Evolutionary conservation across 1,140 invertebrate species (phyloP), one percentile per base, ranked within the genome.

Genomic region (Diabrotica undecimpunctata): DNA sequence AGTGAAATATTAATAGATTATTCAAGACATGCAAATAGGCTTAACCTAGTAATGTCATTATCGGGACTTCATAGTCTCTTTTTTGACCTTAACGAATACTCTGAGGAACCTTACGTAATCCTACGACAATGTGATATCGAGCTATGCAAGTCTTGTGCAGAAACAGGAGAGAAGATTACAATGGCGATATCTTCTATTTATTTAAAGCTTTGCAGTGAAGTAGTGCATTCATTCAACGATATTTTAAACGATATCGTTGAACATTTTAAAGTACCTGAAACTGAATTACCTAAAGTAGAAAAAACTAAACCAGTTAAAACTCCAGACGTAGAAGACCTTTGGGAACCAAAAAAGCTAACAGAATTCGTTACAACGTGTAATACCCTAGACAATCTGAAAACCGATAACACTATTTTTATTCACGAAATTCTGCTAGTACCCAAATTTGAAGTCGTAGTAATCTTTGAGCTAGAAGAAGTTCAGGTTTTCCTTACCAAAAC

Each of bases 1-100:
- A 86, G 88, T 7, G 90, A 93, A 78, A 80, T 93, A 3, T 81
- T 87, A 7, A 81, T 91, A 5, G 91, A 92, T 72, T 91, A 90
- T 77, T 88, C 87, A 12, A 79, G 81, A 55, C 89, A 91, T 69
- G 80, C 82, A 1, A 86, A 85, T 14, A 83, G 84, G 14, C 85
- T 90, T 54, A 87, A 84, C 53, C 78, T 91, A 3, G 84, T 85
- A 7, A 83, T 85, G 63, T 90, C 82, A 8, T 73, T 87, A 0
- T 88, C 87, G 11, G 87, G 88, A 9, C 77, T 92, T 36, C 87
- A 90, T 71, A 84, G 90, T 2, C 79, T 88, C 73, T 86, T 85
- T 6, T 84, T 84, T 65, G 76, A 77, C 53, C 55, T 74, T 9
- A 70, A 65, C 10, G 63, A 83, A 35, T 82, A 83, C 61, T 81